These are phyloP conservation scores for Muntiacus reevesi DNA, from an alignment of 2,113 vertebrate genomes.

Conservation along the genomic window DNA sequence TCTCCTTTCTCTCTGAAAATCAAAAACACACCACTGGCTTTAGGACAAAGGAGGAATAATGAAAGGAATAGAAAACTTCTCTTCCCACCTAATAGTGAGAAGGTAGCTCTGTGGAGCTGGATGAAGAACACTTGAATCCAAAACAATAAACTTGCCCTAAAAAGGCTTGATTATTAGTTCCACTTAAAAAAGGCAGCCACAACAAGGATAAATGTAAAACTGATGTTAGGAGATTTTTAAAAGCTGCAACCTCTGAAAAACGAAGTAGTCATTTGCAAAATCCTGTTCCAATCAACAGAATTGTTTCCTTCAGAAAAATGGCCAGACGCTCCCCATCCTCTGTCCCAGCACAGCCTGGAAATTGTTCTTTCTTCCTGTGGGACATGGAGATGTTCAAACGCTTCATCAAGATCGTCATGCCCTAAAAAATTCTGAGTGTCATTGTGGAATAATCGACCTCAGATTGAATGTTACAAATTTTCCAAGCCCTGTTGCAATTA, in stretches of 20 bases:
- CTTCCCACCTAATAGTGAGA: conserved; percentile 55
- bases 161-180: conserved; percentile 65
- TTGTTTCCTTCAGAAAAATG: conserved; percentile 46
- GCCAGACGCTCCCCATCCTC: background rate
- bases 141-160: conserved; percentile 58
- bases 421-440: conserved; percentile 46
- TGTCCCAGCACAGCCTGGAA: conserved; percentile 16
- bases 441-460: conserved; percentile 44
- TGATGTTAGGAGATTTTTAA: conserved; percentile 55
- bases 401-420: conserved; percentile 31
- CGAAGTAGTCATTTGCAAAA: conserved; percentile 60
- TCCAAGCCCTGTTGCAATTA: background rate
- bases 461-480: conserved; percentile 23
- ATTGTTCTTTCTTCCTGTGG: conserved; percentile 44
- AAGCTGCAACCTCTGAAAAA: conserved; percentile 64
- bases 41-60: conserved; percentile 56
- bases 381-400: background rate
- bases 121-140: conserved; percentile 42
- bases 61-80: conserved; percentile 46
- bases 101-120: conserved; percentile 36
- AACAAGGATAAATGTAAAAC: conserved; percentile 68
- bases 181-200: conserved; percentile 52
- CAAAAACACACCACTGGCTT: conserved; percentile 52
- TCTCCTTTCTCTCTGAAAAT: conserved; percentile 62
- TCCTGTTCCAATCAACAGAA: conserved; percentile 62